phyloP scores from a whole-genome alignment of 2,888 invertebrate species.

The Xiphydria camelus region DNA sequence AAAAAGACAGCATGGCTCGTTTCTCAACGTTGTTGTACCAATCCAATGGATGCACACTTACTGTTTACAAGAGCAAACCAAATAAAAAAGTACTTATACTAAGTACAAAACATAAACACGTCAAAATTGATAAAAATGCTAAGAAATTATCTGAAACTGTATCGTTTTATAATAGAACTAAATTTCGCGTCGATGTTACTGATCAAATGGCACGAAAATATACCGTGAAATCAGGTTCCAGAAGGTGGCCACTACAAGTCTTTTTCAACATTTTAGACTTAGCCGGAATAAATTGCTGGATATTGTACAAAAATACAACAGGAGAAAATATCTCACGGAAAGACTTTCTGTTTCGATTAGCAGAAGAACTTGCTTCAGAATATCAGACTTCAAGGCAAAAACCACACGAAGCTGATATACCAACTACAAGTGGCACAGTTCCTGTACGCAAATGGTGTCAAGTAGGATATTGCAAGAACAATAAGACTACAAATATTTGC shows the following conservation, averaged over 20 bases:
- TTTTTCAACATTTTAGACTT: conserved; percentile 29
- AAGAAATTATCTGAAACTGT: conserved; percentile 10
- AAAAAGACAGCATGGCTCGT: conserved; percentile 13
- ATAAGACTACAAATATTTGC: conserved; percentile 10
- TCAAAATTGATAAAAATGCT: conserved; percentile 4
- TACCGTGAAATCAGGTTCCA: conserved; percentile 23
- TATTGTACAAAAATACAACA: conserved; percentile 12
- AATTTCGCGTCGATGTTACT: conserved; percentile 26
- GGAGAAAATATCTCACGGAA: conserved; percentile 13
- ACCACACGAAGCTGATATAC: neutral
- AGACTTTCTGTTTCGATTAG: conserved; percentile 8
- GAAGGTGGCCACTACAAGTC: conserved; percentile 14
- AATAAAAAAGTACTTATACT: conserved; percentile 9
- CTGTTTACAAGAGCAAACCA: conserved; percentile 16
- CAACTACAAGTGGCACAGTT: conserved; percentile 5
- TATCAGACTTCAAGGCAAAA: conserved; percentile 4
- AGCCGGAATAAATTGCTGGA: conserved; percentile 24
- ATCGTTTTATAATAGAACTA: conserved; percentile 7
- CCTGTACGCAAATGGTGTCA: conserved; percentile 12
- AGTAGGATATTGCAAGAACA: conserved; percentile 15
- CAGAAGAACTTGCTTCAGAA: neutral
- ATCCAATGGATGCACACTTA: conserved; percentile 14
- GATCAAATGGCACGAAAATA: conserved; percentile 41
- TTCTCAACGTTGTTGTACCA: conserved; percentile 19
- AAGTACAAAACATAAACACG: conserved; percentile 6